Evolutionary conservation across 2,888 invertebrate species (phyloP).

Genomic region (Morinoia aosen): DNA sequence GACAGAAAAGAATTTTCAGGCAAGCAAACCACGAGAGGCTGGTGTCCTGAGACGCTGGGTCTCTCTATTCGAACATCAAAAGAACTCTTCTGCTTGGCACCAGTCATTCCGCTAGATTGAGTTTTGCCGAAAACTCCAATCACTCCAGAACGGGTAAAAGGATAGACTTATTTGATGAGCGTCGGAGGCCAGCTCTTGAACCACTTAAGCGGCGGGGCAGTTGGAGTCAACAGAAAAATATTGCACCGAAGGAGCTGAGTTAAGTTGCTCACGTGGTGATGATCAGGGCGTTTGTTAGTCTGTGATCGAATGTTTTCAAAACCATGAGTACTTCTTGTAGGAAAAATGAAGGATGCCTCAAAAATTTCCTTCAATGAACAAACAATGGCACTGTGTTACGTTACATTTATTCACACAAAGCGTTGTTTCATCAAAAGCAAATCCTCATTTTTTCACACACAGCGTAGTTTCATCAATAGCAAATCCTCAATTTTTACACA

Average conservation of each 20-base stretch:
- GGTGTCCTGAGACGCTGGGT: background rate
- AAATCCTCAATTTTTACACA: too few relatives aligned
- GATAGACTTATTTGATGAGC: background rate
- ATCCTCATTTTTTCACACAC: too few relatives aligned
- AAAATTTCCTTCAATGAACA: background rate
- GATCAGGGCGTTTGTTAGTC: background rate
- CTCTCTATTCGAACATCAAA: background rate
- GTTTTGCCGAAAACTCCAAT: background rate
- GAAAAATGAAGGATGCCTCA: background rate
- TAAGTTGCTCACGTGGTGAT: background rate
- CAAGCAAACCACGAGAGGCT: background rate
- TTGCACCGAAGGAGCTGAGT: background rate
- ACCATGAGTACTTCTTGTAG: background rate
- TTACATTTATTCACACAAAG: too few relatives aligned
- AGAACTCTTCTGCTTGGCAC: background rate
- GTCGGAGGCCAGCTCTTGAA: background rate
- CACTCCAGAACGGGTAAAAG: background rate
- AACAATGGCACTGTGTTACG: background rate
- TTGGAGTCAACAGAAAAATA: background rate
- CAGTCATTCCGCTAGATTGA: constrained; percentile 12
- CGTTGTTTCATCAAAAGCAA: too few relatives aligned
- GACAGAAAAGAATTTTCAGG: background rate
- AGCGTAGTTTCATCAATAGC: too few relatives aligned
- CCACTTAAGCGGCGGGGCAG: background rate
- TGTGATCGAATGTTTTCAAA: too few relatives aligned